Evolutionary conservation across 1,140 invertebrate genomes (phyloP).

Genomic region (Drosophila miranda): DNA sequence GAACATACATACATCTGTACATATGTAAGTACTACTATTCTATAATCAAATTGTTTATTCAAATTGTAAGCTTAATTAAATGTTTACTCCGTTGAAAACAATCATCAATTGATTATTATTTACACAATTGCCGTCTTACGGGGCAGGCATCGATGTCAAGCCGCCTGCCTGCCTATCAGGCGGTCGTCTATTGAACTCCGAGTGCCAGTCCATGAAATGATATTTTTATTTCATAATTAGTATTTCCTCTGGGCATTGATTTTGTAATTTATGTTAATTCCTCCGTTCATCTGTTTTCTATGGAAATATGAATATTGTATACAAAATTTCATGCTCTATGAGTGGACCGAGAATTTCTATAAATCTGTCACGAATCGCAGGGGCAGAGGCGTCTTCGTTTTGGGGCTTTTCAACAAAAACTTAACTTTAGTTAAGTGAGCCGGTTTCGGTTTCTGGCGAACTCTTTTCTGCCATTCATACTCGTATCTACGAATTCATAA

Average conservation of each 20-base stretch:
- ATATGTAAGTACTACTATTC: background rate
- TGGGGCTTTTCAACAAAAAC: conserved; percentile 7
- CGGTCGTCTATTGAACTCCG: conserved; percentile 54
- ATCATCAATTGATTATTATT: conserved; percentile 43
- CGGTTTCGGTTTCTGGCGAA: conserved; percentile 41
- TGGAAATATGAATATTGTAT: conserved; percentile 46
- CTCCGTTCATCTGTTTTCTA: conserved; percentile 16
- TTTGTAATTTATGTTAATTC: conserved; percentile 65
- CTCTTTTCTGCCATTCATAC: conserved; percentile 19
- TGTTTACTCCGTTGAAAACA: conserved; percentile 40
- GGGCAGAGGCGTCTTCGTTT: conserved; percentile 2
- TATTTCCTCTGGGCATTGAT: conserved; percentile 51
- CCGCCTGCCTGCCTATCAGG: background rate
- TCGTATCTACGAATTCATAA: conserved; percentile 50
- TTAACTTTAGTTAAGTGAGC: conserved; percentile 22
- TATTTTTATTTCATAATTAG: conserved; percentile 54
- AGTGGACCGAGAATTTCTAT: conserved; percentile 27
- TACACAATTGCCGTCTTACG: conserved; percentile 39
- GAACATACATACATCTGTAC: background rate
- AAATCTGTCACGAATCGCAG: conserved; percentile 22
- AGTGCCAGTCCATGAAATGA: conserved; percentile 55
- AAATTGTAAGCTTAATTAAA: conserved; percentile 51
- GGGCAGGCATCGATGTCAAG: conserved; percentile 13
- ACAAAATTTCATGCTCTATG: conserved; percentile 43
- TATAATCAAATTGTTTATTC: conserved; percentile 56